These are phyloP conservation scores for Macropis europaea DNA, from an alignment of 2,888 invertebrate genomes.

Conservation along the genomic window DNA sequence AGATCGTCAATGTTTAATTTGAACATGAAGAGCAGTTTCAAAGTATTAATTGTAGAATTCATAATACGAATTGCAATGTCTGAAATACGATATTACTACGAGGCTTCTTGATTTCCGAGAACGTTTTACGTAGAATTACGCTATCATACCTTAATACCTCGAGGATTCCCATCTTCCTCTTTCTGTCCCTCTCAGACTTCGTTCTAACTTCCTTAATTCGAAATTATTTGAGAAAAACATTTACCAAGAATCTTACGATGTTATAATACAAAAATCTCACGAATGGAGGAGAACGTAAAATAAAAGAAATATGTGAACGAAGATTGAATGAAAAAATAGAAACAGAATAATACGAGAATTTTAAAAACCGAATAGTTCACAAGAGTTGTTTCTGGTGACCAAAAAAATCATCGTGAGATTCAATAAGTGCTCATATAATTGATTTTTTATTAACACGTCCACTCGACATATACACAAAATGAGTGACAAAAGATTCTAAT, in stretches of 20 bases:
- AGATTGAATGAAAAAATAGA: background rate
- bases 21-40: background rate
- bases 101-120: background rate
- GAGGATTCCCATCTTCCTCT: background rate
- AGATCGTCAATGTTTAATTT: background rate
- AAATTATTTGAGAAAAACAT: background rate
- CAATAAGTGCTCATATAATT: no score
- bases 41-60: no score
- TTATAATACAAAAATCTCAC: background rate
- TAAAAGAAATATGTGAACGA: background rate
- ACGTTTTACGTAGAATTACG: background rate
- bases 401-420: no score
- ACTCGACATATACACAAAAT: no score
- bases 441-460: no score
- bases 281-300: background rate
- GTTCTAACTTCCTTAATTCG: slow-evolving; percentile 8
- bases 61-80: no score
- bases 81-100: background rate
- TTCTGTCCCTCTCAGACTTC: background rate
- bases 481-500: no score
- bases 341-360: no score
- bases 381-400: no score
- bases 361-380: no score
- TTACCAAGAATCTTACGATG: background rate
- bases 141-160: background rate